phyloP scores from a whole-genome alignment of 2,888 invertebrate genomes.

The Cantharis rufa region DNA sequence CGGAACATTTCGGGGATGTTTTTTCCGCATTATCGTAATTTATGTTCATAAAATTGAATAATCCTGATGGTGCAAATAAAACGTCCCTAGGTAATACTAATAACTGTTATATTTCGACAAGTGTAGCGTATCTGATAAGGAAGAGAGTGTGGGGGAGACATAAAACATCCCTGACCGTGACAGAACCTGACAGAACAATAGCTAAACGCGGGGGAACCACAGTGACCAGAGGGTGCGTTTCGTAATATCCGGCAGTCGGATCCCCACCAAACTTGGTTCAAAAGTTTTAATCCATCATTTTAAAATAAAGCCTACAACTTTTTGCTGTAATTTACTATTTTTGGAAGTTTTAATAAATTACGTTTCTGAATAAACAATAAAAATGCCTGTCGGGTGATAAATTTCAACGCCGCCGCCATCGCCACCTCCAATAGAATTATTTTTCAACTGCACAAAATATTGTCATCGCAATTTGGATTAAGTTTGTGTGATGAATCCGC shows the following conservation, averaged over 20 bases:
- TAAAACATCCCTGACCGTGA: conserved; percentile 31
- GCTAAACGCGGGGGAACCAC: conserved; percentile 27
- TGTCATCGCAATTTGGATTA: neutral
- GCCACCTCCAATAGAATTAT: neutral
- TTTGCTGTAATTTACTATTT: neutral
- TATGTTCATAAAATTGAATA: conserved; percentile 11
- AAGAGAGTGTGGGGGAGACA: conserved; percentile 19
- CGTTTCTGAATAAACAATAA: neutral
- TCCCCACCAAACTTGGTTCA: conserved; percentile 24
- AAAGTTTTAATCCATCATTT: conserved; percentile 29
- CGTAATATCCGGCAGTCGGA: conserved; percentile 25
- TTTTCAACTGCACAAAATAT: neutral
- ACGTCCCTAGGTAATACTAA: conserved; percentile 23
- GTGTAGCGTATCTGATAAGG: conserved; percentile 32
- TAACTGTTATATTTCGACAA: conserved; percentile 32
- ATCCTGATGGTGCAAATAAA: neutral
- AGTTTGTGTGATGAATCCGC: neutral
- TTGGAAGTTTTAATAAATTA: neutral
- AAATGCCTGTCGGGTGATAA: neutral
- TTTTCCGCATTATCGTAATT: neutral
- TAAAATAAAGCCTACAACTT: conserved; percentile 18
- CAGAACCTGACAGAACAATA: conserved; percentile 37
- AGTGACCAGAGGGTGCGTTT: conserved; percentile 29
- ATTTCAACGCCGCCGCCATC: neutral
- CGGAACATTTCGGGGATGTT: neutral